Base-by-base conservation (phyloP, 2,888 invertebrate species). In the Caenorhabditis uteleia region DNA sequence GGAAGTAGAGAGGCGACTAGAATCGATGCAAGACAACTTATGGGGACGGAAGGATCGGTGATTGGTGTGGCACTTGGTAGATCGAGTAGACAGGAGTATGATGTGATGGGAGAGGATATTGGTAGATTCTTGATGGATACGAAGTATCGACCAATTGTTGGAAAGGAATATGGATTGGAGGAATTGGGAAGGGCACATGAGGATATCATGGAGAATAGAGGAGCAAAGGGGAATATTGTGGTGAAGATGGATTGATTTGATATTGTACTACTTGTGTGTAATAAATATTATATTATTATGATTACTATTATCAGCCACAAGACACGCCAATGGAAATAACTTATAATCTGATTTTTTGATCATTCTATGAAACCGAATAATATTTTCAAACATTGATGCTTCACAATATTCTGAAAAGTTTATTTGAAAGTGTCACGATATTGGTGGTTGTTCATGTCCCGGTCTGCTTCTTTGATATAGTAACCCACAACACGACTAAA, bases 1-100 rank as follows among this genome's bases (percentile, higher is more conserved):
- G 87, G 87, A 14, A 84, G 83, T 61, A 78, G 86, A 27, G 86
- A 85, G 2, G 68, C 77, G n/a, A 80, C 84, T 6, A 80, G 81
- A 38, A 80, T 86, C 54, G 83, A 84, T 67, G 85, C 86, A 2
- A 76, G 86, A 23, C 75, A 78, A 23, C 71, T 85, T 38, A 86
- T 86, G 84, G 66, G 70, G 2, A 82, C 80, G 10, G 86, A 86
- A 70, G 77, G 82, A n/a, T 61, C 75, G n/a, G 79, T 85, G 12
- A 75, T 79, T 29, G 86, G 45, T 33, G 45, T 33, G 5, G 45
- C 29, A 6, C 45, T 45, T 21, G 45, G 45, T 21, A 29, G 14
- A 4, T 45, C 45, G 20, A 45, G 21, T 16, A 8, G 18, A 14
- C 31, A 29, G 5, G 45, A 45, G 8, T 7, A 14, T 16, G 4